These are phyloP conservation scores for Brachyalestes nurse DNA, from an alignment of 2,797 vertebrate genomes.

Conservation along the genomic window DNA sequence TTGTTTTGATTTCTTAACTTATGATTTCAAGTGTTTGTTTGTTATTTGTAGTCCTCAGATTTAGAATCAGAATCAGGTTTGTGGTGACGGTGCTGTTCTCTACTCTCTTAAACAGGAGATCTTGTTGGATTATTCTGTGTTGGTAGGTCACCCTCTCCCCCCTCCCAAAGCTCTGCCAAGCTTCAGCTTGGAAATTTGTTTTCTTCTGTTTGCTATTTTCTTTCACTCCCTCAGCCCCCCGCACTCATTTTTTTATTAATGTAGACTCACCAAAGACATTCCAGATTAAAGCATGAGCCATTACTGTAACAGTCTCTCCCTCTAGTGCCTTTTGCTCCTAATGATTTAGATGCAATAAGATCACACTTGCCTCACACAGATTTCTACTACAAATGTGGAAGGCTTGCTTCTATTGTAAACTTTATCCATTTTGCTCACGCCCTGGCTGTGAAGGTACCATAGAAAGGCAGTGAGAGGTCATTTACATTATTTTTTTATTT, in stretches of 20 bases:
- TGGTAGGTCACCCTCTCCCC: slow-evolving; percentile 84
- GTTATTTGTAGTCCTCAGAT: neutral
- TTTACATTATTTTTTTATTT: no score
- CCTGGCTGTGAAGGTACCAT: no score
- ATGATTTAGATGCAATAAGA: no score
- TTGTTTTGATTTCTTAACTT: no score
- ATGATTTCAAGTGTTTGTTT: neutral
- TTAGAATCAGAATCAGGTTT: slow-evolving; percentile 2
- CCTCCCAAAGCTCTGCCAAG: slow-evolving; percentile 57
- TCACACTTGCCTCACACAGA: no score
- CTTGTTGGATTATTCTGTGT: slow-evolving; percentile 94
- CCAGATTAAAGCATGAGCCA: slow-evolving; percentile 62
- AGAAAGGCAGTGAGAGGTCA: no score
- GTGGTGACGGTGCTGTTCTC: slow-evolving; percentile 81
- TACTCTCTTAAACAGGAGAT: slow-evolving; percentile 90
- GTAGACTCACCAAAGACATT: slow-evolving; percentile 42
- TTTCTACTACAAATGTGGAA: no score
- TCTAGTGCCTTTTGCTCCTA: slow-evolving; percentile 35
- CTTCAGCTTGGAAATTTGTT: slow-evolving; percentile 64
- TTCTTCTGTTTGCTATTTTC: neutral
- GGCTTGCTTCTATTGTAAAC: no score
- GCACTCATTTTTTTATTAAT: slow-evolving; percentile 26
- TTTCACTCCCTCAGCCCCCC: slow-evolving; percentile 47
- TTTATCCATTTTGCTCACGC: no score
- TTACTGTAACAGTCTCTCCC: slow-evolving; percentile 38